Conservation (phyloP, 2,113 vertebrate species). For the Dunckerocampus dactyliophorus region DNA sequence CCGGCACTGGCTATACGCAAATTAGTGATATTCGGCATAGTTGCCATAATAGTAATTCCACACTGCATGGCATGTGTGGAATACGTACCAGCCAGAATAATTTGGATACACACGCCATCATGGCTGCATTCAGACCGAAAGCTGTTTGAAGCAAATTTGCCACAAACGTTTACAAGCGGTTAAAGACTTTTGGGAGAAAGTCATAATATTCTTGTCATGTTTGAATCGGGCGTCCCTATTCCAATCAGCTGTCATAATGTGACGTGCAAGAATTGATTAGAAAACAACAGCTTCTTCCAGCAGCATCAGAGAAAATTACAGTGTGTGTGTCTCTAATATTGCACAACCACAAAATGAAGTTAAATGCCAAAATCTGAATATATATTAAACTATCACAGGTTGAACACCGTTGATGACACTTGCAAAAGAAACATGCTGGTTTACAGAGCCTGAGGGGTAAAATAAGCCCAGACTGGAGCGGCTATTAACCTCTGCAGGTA, state of each 20-base stretch:
- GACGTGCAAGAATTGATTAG: not conserved
- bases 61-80: too few relatives aligned
- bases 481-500: too few relatives aligned
- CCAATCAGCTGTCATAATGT: not conserved
- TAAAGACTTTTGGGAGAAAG: not conserved
- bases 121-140: not conserved
- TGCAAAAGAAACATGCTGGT: too few relatives aligned
- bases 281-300: slow-evolving; percentile 1
- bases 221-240: not conserved
- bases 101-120: too few relatives aligned
- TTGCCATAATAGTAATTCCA: too few relatives aligned
- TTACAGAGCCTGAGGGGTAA: too few relatives aligned
- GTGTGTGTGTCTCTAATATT: not conserved
- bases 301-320: not conserved
- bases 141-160: not conserved
- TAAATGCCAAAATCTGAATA: slow-evolving; percentile 1
- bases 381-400: not conserved
- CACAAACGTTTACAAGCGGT: not conserved
- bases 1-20: too few relatives aligned
- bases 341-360: not conserved
- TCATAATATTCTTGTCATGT: not conserved
- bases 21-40: too few relatives aligned
- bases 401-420: too few relatives aligned
- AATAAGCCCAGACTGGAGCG: too few relatives aligned
- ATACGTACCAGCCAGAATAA: too few relatives aligned